A percentile compares a stretch with the other conserved stretches of the same genome.
phyloP scores from a whole-genome alignment of 2,113 vertebrate species.

The Ochotona princeps region DNA sequence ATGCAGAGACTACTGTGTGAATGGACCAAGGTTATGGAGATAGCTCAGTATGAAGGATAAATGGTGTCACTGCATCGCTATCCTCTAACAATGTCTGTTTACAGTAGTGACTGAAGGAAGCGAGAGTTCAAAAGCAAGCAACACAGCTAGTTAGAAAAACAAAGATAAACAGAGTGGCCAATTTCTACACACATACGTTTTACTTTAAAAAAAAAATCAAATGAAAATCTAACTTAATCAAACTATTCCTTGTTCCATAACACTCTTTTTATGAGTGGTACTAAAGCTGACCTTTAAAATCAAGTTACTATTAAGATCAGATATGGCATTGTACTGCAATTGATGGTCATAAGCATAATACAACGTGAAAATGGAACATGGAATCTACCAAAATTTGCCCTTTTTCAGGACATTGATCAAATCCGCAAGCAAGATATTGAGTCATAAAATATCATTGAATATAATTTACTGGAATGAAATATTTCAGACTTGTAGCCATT shows the following conservation, averaged over 20 bases:
- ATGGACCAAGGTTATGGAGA: not conserved
- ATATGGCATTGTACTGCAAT: not conserved
- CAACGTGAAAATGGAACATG: slow-evolving; percentile 27
- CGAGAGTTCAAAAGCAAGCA: not conserved
- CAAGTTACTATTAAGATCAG: slow-evolving; percentile 50
- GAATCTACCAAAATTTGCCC: not conserved
- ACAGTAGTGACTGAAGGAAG: not conserved
- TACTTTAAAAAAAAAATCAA: slow-evolving; percentile 47
- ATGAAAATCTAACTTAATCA: slow-evolving; percentile 43
- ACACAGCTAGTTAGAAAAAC: not conserved
- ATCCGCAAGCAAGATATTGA: slow-evolving; percentile 26
- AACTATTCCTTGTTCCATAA: slow-evolving; percentile 21
- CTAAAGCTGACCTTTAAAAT: slow-evolving; percentile 72
- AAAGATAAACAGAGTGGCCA: not conserved
- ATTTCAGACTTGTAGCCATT: slow-evolving; percentile 55
- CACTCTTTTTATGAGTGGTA: slow-evolving; percentile 55
- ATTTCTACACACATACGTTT: slow-evolving; percentile 24
- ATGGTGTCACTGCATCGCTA: not conserved
- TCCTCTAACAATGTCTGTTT: not conserved
- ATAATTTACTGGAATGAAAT: slow-evolving; percentile 58
- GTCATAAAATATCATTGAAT: slow-evolving; percentile 48
- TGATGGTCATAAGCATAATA: slow-evolving; percentile 45
- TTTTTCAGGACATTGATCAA: slow-evolving; percentile 56
- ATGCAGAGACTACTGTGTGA: not conserved
- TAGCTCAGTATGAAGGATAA: not conserved